These are phyloP conservation scores for Mionectes olivaceus DNA, from an alignment of 2,797 vertebrate genomes.

Conservation along the genomic window DNA sequence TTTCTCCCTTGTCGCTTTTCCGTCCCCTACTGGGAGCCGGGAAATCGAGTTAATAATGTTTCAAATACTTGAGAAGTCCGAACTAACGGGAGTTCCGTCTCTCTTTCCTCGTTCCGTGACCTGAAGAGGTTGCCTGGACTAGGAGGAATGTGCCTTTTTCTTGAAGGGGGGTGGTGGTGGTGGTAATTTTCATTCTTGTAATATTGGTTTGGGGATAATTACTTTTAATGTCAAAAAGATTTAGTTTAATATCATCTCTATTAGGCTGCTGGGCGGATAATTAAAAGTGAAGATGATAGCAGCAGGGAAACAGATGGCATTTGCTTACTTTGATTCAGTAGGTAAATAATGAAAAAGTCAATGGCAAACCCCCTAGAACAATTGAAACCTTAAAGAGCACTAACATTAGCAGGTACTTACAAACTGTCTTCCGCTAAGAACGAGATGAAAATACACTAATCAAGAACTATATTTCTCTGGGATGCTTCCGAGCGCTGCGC, in stretches of 20 bases:
- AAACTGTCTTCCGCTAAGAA: conserved; percentile 66
- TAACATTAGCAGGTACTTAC: conserved; percentile 75
- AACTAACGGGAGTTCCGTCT: conserved; percentile 3
- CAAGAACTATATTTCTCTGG: conserved; percentile 74
- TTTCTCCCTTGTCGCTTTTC: neutral
- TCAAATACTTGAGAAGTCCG: conserved; percentile 3
- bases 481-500: conserved; percentile 38
- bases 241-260: conserved; percentile 99
- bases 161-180: neutral
- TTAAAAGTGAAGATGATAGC: conserved; percentile 96
- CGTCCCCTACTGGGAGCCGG: conserved; percentile 14
- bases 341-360: conserved; percentile 94
- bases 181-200: conserved; percentile 82
- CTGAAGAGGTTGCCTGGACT: neutral
- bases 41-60: conserved; percentile 65
- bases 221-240: conserved; percentile 99
- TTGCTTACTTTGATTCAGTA: conserved; percentile 96
- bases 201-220: conserved; percentile 93
- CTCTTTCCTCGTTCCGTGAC: neutral
- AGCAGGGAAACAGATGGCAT: conserved; percentile 98
- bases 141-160: conserved; percentile 9
- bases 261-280: conserved; percentile 98
- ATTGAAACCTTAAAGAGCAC: conserved; percentile 78
- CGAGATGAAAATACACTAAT: conserved; percentile 70
- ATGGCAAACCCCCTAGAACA: conserved; percentile 79